These are phyloP conservation scores for Spicauda simplicius DNA, from an alignment of 2,888 invertebrate genomes.

Conservation along the genomic window DNA sequence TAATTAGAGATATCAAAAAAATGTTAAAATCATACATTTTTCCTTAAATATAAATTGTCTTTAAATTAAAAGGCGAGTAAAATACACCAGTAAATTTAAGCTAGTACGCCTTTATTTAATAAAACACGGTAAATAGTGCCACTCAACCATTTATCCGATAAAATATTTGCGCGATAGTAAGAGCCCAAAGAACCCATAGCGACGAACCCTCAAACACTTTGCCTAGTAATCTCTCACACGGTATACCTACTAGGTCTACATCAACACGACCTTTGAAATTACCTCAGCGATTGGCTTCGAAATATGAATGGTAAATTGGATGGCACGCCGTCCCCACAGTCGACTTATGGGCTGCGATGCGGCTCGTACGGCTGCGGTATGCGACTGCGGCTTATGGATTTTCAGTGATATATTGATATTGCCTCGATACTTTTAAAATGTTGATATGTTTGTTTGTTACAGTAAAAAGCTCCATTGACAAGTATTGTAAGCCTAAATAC, in stretches of 20 bases:
- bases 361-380: background rate
- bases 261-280: conserved; percentile 72
- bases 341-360: conserved; percentile 48
- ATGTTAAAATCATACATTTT: no score
- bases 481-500: no score
- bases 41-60: no score
- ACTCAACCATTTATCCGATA: background rate
- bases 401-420: no score
- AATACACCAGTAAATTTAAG: no score
- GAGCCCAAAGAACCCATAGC: background rate
- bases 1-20: no score
- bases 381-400: background rate
- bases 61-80: no score
- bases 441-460: no score
- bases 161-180: background rate
- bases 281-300: conserved; percentile 74
- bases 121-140: no score
- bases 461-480: no score
- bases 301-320: conserved; percentile 81
- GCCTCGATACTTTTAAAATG: no score
- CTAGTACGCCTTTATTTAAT: background rate
- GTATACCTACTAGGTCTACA: conserved; percentile 26
- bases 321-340: conserved; percentile 61
- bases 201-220: conserved; percentile 1
- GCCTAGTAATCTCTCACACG: background rate